phyloP scores from a whole-genome alignment of 2,797 vertebrate species.

The Phrynocephalus vlangalii region DNA sequence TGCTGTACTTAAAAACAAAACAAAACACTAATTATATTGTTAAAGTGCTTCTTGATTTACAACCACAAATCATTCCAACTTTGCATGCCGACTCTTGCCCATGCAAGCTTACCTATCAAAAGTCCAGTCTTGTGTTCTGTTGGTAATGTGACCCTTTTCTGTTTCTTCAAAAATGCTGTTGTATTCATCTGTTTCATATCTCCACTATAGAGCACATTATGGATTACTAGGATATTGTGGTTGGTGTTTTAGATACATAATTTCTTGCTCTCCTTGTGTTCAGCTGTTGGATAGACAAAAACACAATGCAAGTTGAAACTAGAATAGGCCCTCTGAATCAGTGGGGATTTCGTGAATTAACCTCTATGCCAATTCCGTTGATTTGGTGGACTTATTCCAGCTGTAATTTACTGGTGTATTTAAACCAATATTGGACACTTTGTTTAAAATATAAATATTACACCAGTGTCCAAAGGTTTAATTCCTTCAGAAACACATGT shows the following conservation, averaged over 20 bases:
- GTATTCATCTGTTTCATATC: background rate
- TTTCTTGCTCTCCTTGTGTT: background rate
- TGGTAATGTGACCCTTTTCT: background rate
- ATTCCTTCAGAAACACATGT: background rate
- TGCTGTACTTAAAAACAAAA: slow-evolving; percentile 53
- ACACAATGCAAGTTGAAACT: too few relatives aligned
- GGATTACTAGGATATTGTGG: too few relatives aligned
- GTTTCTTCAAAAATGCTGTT: background rate
- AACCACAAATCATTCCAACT: slow-evolving; percentile 53
- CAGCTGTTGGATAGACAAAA: background rate
- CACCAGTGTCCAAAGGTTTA: background rate
- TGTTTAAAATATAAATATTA: background rate
- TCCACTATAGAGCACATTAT: background rate
- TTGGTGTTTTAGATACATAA: background rate
- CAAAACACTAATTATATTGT: slow-evolving; percentile 33
- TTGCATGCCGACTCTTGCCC: slow-evolving; percentile 15
- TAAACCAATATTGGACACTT: background rate
- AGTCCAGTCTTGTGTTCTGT: slow-evolving; percentile 4
- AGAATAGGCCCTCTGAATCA: too few relatives aligned
- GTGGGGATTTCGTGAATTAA: too few relatives aligned
- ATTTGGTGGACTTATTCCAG: too few relatives aligned
- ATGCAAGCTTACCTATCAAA: slow-evolving; percentile 9
- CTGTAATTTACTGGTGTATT: too few relatives aligned
- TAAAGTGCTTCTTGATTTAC: slow-evolving; percentile 52
- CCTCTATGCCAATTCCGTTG: too few relatives aligned